Evolutionary conservation across 2,888 invertebrate species (phyloP).

Genomic region (Lydus trimaculatus): DNA sequence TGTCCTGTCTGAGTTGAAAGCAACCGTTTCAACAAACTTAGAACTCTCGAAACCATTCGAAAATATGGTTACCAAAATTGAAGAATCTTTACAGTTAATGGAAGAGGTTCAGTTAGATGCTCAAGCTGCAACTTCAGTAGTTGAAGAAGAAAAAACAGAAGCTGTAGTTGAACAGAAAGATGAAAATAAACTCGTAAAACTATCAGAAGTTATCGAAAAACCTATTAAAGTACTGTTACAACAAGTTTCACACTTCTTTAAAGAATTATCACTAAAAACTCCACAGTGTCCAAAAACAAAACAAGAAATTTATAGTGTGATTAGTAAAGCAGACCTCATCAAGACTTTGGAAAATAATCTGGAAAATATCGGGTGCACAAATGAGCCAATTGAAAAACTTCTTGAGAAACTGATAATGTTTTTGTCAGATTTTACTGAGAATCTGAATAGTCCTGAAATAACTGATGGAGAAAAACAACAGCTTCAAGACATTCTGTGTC

Average conservation of each 20-base stretch:
- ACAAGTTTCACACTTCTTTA: not conserved
- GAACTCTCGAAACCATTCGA: slow-evolving; percentile 36
- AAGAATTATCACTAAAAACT: not conserved
- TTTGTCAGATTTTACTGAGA: not conserved
- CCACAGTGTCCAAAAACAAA: not conserved
- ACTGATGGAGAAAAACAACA: not conserved
- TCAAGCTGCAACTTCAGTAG: not conserved
- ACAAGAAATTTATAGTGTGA: not conserved
- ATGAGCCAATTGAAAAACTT: not conserved
- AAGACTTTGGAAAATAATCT: not conserved
- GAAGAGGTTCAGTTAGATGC: not conserved
- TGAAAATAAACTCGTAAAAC: not conserved
- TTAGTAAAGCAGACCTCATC: not conserved
- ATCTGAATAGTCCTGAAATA: not conserved
- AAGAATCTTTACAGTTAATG: slow-evolving; percentile 23
- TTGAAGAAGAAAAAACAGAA: not conserved
- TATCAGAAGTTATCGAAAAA: not conserved
- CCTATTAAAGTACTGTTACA: not conserved
- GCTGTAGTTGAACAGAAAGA: not conserved
- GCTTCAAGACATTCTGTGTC: not conserved
- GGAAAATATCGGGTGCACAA: not conserved
- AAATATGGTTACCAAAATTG: slow-evolving; percentile 38
- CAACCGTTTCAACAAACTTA: slow-evolving; percentile 1
- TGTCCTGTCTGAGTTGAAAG: slow-evolving; percentile 13
- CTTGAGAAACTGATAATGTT: not conserved